Evolutionary conservation across 2,797 vertebrate genomes (phyloP), one percentile per base, ranked within the genome.

Genomic region (Mormyrus hasselquistii): DNA sequence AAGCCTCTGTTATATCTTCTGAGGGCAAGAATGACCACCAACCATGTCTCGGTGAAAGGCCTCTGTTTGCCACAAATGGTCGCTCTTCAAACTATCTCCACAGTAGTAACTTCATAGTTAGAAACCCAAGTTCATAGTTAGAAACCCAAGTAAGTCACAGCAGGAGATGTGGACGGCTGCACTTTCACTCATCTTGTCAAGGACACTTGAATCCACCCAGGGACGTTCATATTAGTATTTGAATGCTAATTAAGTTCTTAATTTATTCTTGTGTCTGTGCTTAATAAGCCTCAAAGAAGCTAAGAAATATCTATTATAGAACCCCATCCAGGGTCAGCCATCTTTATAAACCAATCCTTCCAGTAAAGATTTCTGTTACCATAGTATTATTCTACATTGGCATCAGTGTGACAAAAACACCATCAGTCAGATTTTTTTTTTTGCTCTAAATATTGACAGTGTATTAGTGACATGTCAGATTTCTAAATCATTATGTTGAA

Each of bases 1-100:
- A 88, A 88, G 76, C 57, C 44, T 86, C 59, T 62, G 53, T 88
- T 90, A 90, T 86, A 76, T 44, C 57, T 25, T 62, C 59, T 4
- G 47, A 3, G 87, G 79, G n/a, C n/a, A 52, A 22, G 49, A 59
- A 57, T 29, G 22, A 9, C 89, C 69, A 19, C 14, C 53, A 12
- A 59, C 16, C 53, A 87, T 2, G 7, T 38, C 85, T 53, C 25
- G 5, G 85, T 29, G 6, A 87, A 59, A 19, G 53, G 12, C 86
- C 25, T 82, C 55, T 38, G 76, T 85, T 55, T 62, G 8, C 25
- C 12, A 55, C 5, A 65, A 88, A 89, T 49, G 86, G 57, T 29
- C 76, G 41, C 29, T 19, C 83, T 55, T 59, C 57, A 44, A 41
- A 14, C 50, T 25, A 29, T 10, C 41, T 83, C 62, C 59, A 73